Conservation (phyloP, 2,888 invertebrate species). For the Biston stratarius region DNA sequence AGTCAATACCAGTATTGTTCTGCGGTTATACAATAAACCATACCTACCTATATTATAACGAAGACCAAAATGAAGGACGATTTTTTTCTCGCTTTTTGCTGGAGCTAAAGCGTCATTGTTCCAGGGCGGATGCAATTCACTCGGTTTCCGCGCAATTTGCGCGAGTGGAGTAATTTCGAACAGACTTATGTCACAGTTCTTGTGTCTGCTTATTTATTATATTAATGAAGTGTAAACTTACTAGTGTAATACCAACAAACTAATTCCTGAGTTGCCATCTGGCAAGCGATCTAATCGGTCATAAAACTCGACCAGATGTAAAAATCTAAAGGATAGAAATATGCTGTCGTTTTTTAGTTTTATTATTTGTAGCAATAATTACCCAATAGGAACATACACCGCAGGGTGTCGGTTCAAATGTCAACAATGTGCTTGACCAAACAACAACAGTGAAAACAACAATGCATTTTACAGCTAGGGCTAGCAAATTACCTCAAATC, state of each 20-base stretch:
- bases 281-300: not conserved
- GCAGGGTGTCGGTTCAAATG: no score
- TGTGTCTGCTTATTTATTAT: constrained; percentile 10
- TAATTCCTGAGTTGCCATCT: not conserved
- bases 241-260: not conserved
- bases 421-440: no score
- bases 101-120: constrained; percentile 81
- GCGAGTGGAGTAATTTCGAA: constrained; percentile 81
- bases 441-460: no score
- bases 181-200: constrained; percentile 67
- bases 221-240: constrained; percentile 9
- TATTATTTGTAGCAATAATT: no score
- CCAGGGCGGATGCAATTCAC: constrained; percentile 84
- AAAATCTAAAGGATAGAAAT: no score
- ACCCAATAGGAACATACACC: no score
- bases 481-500: no score
- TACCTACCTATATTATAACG: constrained; percentile 60
- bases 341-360: no score
- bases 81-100: constrained; percentile 71
- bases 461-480: no score
- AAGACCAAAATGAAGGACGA: constrained; percentile 74
- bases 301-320: no score
- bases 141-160: constrained; percentile 82
- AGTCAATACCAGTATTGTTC: constrained; percentile 11
- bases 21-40: constrained; percentile 45